Percentiles rank a stretch among this genome's conserved stretches.
These are phyloP conservation scores for Mnemiopsis leidyi DNA, from an alignment of 37 sponge, comb jelly and placozoan genomes.

Conservation along the genomic window DNA sequence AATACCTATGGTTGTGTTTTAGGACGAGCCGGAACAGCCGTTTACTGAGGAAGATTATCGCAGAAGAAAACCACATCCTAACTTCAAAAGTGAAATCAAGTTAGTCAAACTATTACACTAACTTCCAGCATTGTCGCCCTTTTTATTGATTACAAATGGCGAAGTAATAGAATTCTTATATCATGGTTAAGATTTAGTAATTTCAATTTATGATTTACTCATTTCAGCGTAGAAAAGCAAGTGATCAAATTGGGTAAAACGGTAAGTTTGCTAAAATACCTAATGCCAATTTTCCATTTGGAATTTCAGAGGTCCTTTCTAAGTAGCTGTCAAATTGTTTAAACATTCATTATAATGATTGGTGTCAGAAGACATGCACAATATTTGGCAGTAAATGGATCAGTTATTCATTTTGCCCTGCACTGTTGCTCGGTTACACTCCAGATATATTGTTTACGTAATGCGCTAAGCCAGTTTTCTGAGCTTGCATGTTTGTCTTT, in stretches of 20 bases:
- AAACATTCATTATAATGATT: too few species aligned
- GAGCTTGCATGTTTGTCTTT: background rate
- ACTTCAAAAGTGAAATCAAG: slow-evolving; percentile 81
- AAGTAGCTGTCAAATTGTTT: too few species aligned
- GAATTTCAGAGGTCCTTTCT: too few species aligned
- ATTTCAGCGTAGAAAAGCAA: slow-evolving; percentile 78
- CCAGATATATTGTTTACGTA: background rate
- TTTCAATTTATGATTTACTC: background rate
- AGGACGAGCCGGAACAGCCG: slow-evolving; percentile 94
- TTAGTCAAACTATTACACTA: slow-evolving; percentile 4
- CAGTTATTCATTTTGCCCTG: too few species aligned
- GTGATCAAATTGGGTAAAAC: slow-evolving; percentile 92
- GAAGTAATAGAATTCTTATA: too few species aligned
- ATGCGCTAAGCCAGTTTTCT: background rate
- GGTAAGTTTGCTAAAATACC: slow-evolving; percentile 73
- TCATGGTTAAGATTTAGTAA: background rate
- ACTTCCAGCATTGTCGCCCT: background rate
- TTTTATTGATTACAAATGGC: too few species aligned
- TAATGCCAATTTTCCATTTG: too few species aligned
- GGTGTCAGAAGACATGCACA: too few species aligned
- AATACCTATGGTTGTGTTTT: too few species aligned
- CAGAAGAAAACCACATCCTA: slow-evolving; percentile 85
- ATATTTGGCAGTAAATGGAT: too few species aligned
- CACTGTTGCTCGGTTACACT: too few species aligned
- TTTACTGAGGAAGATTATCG: slow-evolving; percentile 97